These are phyloP conservation scores for Lanistes nyassanus DNA, from an alignment of 1,140 invertebrate species.

Conservation along the genomic window DNA sequence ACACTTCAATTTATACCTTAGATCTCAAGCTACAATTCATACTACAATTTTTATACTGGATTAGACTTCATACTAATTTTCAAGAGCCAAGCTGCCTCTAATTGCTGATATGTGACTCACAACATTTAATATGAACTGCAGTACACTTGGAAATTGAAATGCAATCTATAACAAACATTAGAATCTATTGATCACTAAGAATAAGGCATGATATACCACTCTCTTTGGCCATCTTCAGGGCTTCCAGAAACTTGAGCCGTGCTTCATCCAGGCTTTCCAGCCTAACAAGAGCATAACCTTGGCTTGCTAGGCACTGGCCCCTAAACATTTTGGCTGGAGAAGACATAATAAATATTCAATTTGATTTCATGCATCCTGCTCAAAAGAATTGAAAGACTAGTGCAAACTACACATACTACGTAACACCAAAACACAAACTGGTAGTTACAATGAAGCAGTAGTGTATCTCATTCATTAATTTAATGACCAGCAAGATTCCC, in stretches of 20 bases:
- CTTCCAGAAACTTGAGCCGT: slow-evolving; percentile 13
- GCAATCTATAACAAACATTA: no score
- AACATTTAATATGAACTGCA: no score
- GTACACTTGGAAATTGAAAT: no score
- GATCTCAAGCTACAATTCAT: no score
- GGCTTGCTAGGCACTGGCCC: slow-evolving; percentile 19
- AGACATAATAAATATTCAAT: neutral
- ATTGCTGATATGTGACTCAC: no score
- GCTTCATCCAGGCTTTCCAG: slow-evolving; percentile 17
- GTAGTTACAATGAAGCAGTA: neutral
- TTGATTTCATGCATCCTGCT: neutral
- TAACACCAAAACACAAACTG: neutral
- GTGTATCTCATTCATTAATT: no score
- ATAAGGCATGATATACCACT: neutral
- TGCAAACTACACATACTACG: neutral
- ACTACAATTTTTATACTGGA: no score
- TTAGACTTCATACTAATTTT: no score
- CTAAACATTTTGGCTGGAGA: slow-evolving; percentile 2
- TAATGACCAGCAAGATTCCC: no score
- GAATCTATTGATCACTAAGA: no score
- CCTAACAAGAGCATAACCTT: slow-evolving; percentile 8
- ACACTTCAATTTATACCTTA: no score
- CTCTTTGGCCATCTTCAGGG: slow-evolving; percentile 1
- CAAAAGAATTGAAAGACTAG: neutral
- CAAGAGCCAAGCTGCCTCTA: no score